A percentile compares a stretch with the other conserved stretches of the same genome.
These are phyloP conservation scores for Theristus sp. DNA, from an alignment of 2,888 invertebrate genomes.

Conservation along the genomic window DNA sequence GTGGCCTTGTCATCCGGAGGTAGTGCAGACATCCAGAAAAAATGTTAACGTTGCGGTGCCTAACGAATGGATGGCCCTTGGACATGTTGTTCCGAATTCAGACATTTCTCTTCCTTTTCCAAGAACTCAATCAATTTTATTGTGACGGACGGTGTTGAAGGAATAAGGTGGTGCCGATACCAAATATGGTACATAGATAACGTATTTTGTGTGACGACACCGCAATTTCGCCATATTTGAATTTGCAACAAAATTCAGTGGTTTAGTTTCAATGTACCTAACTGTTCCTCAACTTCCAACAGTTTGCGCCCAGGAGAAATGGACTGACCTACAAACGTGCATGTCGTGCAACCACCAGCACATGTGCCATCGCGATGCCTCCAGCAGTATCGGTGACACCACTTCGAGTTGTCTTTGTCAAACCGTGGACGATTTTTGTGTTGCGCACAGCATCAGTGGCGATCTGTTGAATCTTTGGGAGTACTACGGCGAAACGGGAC, in stretches of 20 bases:
- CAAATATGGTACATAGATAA: no score
- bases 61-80: no score
- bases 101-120: no score
- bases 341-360: not conserved
- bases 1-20: not conserved
- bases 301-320: not conserved
- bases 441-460: not conserved
- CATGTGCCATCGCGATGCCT: not conserved
- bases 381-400: not conserved
- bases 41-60: no score
- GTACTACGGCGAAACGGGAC: slow-evolving; percentile 13
- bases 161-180: no score
- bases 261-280: not conserved
- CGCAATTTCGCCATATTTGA: no score
- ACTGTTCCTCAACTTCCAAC: not conserved
- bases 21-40: no score
- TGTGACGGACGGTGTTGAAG: no score
- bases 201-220: no score
- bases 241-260: not conserved
- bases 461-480: slow-evolving; percentile 1
- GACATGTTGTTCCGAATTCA: no score
- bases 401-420: not conserved
- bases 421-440: not conserved
- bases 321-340: not conserved
- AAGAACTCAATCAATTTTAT: no score